A percentile compares a stretch with the other conserved stretches of the same genome.
Conservation (phyloP, 1,140 invertebrate species). For the Oedothorax gibbosus region DNA sequence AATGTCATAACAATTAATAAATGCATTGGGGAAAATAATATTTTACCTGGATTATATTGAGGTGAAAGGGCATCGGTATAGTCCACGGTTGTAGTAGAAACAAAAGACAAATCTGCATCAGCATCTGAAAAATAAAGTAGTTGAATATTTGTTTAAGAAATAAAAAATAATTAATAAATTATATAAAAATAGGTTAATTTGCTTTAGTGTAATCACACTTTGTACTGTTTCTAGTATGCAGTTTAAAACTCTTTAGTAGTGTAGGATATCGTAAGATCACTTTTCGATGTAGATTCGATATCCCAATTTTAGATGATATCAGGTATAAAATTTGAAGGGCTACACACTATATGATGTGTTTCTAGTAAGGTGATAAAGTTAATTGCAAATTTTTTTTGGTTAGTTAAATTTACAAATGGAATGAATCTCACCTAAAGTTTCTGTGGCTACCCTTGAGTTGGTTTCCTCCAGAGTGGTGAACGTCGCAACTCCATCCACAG, state of each 20-base stretch:
- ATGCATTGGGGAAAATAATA: not conserved
- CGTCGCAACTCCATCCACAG: conserved; percentile 46
- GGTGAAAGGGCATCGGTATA: conserved; percentile 5
- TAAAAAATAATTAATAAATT: too few species aligned
- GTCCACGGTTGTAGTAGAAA: conserved; percentile 42
- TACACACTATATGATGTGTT: too few species aligned
- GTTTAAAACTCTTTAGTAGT: too few species aligned
- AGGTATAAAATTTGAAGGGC: too few species aligned
- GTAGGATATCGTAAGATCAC: too few species aligned
- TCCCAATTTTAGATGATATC: too few species aligned
- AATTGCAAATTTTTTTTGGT: not conserved
- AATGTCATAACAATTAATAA: not conserved
- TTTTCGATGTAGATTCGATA: too few species aligned
- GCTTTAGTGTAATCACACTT: not conserved
- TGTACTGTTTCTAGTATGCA: too few species aligned
- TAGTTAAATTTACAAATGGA: not conserved
- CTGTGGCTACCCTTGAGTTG: conserved; percentile 62
- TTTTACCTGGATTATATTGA: not conserved
- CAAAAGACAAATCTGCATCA: conserved; percentile 54
- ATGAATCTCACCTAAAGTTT: conserved; percentile 46
- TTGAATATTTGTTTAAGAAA: too few species aligned
- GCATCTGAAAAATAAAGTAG: conserved; percentile 23
- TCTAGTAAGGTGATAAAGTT: too few species aligned
- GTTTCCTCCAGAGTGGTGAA: conserved; percentile 62
- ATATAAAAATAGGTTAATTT: conserved; percentile 6